Conservation (phyloP, 2,797 vertebrate species). For the Melanitta fusca region DNA sequence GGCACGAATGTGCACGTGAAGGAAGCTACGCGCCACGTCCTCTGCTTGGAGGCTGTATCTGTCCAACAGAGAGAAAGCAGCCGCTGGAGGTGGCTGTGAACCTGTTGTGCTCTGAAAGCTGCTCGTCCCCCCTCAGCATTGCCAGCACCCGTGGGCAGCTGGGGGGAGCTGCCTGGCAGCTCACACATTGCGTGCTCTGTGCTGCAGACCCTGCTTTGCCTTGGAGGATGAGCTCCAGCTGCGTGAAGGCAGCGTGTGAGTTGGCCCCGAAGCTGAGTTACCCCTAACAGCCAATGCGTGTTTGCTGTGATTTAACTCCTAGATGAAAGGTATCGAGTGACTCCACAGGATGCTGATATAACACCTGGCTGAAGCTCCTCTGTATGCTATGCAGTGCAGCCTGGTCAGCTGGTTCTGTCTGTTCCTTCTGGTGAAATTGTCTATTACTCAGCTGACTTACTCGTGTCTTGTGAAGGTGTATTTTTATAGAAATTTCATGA, state of each 20-base stretch:
- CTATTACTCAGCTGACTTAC: background rate
- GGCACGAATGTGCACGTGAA: background rate
- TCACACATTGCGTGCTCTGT: rapidly evolving
- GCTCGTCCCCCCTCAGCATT: rapidly evolving
- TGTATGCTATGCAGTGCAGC: background rate
- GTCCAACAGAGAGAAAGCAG: background rate
- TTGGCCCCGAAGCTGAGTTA: background rate
- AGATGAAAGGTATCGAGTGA: background rate
- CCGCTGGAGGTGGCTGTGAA: background rate
- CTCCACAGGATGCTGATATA: background rate
- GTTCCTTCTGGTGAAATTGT: background rate
- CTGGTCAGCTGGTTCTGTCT: background rate
- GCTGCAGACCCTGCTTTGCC: background rate
- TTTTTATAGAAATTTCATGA: background rate
- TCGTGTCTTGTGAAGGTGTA: background rate
- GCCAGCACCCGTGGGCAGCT: background rate
- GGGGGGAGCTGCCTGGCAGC: background rate
- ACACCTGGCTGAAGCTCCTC: background rate
- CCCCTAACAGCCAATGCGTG: rapidly evolving
- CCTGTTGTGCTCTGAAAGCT: rapidly evolving
- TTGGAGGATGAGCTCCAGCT: rapidly evolving
- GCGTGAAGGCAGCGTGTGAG: rapidly evolving
- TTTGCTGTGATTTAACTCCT: background rate
- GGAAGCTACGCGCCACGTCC: rapidly evolving
- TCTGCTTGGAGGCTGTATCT: background rate